A percentile compares a stretch with the other conserved stretches of the same genome.
Conservation (phyloP, 2,888 invertebrate species). For the Chrysolina oricalcia region DNA sequence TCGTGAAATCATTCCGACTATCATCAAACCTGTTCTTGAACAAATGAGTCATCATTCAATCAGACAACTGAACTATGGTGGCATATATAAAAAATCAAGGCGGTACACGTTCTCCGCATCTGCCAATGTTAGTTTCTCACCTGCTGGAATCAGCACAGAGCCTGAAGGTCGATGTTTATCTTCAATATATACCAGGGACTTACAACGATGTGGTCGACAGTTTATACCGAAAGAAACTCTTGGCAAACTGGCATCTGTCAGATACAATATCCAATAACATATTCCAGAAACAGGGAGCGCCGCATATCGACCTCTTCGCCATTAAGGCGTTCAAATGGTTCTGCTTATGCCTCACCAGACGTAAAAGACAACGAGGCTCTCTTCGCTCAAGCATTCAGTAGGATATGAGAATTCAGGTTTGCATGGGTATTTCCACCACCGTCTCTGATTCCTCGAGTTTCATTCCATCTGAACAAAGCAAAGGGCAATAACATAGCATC, state of each 20-base stretch:
- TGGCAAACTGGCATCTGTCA: conserved; percentile 5
- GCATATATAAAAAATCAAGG: conserved; percentile 44
- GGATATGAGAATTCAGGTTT: too few species aligned
- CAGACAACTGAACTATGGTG: conserved; percentile 42
- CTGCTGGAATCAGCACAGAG: not conserved
- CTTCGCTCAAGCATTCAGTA: too few species aligned
- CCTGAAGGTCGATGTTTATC: not conserved
- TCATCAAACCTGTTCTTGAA: not conserved
- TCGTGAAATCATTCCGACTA: not conserved
- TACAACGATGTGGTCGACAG: conserved; percentile 9
- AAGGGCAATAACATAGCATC: too few species aligned
- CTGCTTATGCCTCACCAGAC: conserved; percentile 47
- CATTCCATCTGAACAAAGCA: conserved; percentile 57
- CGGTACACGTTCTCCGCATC: conserved; percentile 10
- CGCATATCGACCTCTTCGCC: conserved; percentile 52
- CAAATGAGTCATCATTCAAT: conserved; percentile 36
- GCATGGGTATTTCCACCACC: too few species aligned
- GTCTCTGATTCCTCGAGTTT: conserved; percentile 56
- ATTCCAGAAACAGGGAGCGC: conserved; percentile 50
- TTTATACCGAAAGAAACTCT: not conserved
- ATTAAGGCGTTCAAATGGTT: conserved; percentile 44
- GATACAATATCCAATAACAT: conserved; percentile 33
- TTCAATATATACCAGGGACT: not conserved
- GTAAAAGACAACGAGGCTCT: too few species aligned
- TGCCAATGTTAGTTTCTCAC: not conserved